Conservation (phyloP, 1,140 invertebrate species). For the Drosophila willistoni region DNA sequence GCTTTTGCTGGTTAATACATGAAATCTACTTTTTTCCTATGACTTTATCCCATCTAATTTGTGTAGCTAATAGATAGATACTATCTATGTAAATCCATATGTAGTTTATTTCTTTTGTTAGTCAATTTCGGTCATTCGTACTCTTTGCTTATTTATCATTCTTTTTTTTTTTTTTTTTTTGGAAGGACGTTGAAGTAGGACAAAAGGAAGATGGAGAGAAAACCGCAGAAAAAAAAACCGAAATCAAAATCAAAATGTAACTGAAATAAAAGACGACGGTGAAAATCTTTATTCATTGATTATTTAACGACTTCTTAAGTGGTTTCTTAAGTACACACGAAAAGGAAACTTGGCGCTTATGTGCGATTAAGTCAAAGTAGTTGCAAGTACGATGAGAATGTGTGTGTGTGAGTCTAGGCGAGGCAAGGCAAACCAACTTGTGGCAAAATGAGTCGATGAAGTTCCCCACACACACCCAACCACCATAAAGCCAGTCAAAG, state of each 20-base stretch:
- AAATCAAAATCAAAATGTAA: conserved; percentile 6
- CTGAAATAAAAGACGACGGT: conserved; percentile 14
- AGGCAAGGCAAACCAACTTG: conserved; percentile 44
- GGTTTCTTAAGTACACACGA: conserved; percentile 79
- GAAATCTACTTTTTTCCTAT: too few species aligned
- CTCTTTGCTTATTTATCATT: too few species aligned
- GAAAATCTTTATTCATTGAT: conserved; percentile 82
- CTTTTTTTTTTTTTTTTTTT: too few species aligned
- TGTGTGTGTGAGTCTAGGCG: conserved; percentile 33
- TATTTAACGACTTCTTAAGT: conserved; percentile 83
- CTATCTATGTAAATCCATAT: too few species aligned
- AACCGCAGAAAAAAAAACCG: conserved; percentile 35
- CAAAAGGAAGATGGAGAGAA: conserved; percentile 4
- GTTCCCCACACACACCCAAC: not conserved
- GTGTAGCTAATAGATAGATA: too few species aligned
- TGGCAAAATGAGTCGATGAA: conserved; percentile 9
- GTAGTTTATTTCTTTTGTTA: too few species aligned
- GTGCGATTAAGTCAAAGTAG: conserved; percentile 79
- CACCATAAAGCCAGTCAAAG: conserved; percentile 62
- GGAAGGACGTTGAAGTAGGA: too few species aligned
- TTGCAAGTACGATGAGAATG: conserved; percentile 25
- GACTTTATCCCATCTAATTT: too few species aligned
- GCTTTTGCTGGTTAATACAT: too few species aligned
- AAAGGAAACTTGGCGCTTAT: conserved; percentile 77
- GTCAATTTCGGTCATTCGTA: too few species aligned